phyloP scores from a whole-genome alignment of 2,113 vertebrate genomes.

The Vulpes ferrilata region DNA sequence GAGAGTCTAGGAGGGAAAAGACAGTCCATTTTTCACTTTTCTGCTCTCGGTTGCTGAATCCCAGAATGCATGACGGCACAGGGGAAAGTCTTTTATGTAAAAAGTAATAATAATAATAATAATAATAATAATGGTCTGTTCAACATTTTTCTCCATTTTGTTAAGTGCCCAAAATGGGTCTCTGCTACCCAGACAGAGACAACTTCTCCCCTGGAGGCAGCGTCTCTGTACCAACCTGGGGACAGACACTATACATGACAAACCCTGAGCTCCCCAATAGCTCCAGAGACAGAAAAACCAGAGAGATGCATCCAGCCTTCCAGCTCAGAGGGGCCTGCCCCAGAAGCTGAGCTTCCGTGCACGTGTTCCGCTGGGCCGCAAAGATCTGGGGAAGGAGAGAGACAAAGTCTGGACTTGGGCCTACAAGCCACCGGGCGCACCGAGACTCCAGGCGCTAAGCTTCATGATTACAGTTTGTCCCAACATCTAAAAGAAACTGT shows the following conservation, averaged over 20 bases:
- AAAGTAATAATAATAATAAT: slow-evolving; percentile 33
- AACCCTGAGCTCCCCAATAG: neutral
- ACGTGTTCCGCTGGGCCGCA: neutral
- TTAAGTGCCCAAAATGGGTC: slow-evolving; percentile 9
- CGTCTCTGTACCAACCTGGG: neutral
- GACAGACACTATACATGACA: neutral
- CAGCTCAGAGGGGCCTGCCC: neutral
- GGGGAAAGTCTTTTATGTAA: neutral
- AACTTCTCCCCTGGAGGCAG: neutral
- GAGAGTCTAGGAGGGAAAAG: slow-evolving; percentile 50
- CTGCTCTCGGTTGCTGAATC: slow-evolving; percentile 42
- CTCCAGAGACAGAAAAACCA: neutral
- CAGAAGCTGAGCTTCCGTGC: neutral
- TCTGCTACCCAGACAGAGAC: neutral
- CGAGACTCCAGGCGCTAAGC: neutral
- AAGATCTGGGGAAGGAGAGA: neutral
- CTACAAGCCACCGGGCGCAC: neutral
- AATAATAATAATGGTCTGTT: neutral
- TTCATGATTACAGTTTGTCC: neutral
- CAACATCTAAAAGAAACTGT: neutral
- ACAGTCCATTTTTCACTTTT: slow-evolving; percentile 51
- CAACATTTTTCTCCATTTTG: neutral
- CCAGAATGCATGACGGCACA: neutral
- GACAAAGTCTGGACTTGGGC: neutral
- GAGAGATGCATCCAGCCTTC: neutral